Evolutionary conservation across 2,888 invertebrate species (phyloP), one percentile per base, ranked within the genome.

Genomic region (Neoaliturus tenellus): DNA sequence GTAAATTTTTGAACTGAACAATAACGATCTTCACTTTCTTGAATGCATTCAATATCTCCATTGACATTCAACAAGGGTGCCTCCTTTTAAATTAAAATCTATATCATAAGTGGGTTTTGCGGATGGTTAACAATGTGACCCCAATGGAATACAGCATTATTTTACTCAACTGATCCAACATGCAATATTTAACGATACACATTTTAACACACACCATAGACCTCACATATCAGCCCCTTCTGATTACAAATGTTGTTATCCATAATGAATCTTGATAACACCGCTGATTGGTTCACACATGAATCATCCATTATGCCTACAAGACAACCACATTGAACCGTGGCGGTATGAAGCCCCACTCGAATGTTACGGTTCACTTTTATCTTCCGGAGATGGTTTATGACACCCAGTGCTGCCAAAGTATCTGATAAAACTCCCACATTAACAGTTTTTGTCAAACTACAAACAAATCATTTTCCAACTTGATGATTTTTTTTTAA

Each of bases 171-270:
- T 35, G 10, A 35, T 6, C 10, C 4, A 35, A 35, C 4, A 35
- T 10, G 10, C 10, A 35, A 35, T 35, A 35, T 35, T 10, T 4
- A 6, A 35, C 35, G 4, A 10, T 35, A 35, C 35, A 35, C 4
- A 6, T 35, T 35, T 35, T 35, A 35, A 35, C 48, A 23, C 23
- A 31, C 31, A 31, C 28, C 25, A 62, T 28, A 62, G 62, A 14
- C 62, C 28, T 8, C 25, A 17, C 17, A 28, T 28, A 28, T 28
- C 20, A 14, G 28, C 31, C 62, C 17, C 10, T 12, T 17, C 20
- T 62, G 62, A 62, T 62, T 62, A 62, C 25, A 62, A 62, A 62
- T 14, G 62, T 62, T 62, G 62, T 28, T 62, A 62, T 62, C 62
- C 62, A 31, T 62, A 62, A 62, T 62, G 62, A 62, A 62, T 62